Evolutionary conservation across 2,888 invertebrate genomes (phyloP).

Genomic region (Phragmatobia fuliginosa): DNA sequence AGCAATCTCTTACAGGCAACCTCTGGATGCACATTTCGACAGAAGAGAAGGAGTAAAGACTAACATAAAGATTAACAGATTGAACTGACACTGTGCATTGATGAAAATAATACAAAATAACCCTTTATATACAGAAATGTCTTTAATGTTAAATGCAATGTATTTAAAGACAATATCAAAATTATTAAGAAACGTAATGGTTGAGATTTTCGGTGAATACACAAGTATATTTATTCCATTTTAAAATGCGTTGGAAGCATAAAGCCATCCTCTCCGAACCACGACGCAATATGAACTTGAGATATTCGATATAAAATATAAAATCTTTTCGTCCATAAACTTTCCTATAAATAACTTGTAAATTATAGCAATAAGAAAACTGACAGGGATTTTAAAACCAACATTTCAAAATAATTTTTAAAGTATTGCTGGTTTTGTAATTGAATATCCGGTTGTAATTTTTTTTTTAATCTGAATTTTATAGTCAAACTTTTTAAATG

Average conservation of each 20-base stretch:
- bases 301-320: slow-evolving; percentile 20
- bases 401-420: neutral
- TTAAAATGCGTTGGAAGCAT: slow-evolving; percentile 10
- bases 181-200: slow-evolving; percentile 11
- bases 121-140: neutral
- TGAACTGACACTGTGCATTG: too few species aligned
- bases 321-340: slow-evolving; percentile 34
- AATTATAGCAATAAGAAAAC: slow-evolving; percentile 5
- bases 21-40: too few species aligned
- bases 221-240: slow-evolving; percentile 21
- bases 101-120: too few species aligned
- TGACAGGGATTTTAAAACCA: neutral
- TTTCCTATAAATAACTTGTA: slow-evolving; percentile 16
- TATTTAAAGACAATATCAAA: slow-evolving; percentile 10
- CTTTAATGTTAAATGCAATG: slow-evolving; percentile 16
- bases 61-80: too few species aligned
- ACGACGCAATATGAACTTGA: slow-evolving; percentile 15
- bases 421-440: neutral
- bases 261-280: slow-evolving; percentile 17
- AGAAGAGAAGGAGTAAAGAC: too few species aligned
- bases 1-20: too few species aligned
- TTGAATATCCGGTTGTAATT: slow-evolving; percentile 7
- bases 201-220: slow-evolving; percentile 28
- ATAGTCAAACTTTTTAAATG: too few species aligned
- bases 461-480: too few species aligned